These are phyloP conservation scores for Notechis scutatus DNA, from an alignment of 2,113 vertebrate species.

Conservation along the genomic window DNA sequence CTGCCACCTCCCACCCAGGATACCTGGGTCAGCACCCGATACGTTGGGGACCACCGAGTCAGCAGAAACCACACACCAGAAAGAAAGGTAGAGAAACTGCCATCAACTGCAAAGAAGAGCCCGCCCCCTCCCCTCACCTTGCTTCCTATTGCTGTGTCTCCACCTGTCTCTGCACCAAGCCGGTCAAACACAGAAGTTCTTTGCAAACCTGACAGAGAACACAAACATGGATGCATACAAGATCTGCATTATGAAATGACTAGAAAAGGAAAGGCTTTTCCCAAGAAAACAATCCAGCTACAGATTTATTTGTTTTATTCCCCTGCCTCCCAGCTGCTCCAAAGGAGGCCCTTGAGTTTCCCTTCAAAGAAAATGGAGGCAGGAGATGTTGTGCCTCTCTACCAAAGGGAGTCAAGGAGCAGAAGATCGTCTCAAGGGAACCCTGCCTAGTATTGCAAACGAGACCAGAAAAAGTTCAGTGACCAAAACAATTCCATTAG, in stretches of 20 bases:
- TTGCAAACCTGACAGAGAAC: constrained; percentile 64
- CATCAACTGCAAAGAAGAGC: not conserved
- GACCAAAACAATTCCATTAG: not conserved
- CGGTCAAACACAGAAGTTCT: constrained; percentile 89
- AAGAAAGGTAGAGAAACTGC: not conserved
- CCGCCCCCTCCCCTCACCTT: constrained; percentile 70
- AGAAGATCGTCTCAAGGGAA: not conserved
- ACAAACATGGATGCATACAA: not conserved
- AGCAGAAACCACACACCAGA: no score
- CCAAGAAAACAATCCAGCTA: not conserved
- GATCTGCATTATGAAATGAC: not conserved
- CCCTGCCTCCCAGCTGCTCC: not conserved
- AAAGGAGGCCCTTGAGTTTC: not conserved
- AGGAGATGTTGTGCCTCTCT: not conserved
- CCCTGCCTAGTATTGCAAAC: not conserved
- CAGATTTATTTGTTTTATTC: not conserved
- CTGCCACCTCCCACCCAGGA: not conserved
- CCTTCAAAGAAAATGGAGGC: not conserved
- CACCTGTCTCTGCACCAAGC: constrained; percentile 84
- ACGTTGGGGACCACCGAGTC: not conserved
- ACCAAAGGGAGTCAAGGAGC: not conserved
- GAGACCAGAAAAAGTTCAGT: not conserved
- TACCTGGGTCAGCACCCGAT: not conserved
- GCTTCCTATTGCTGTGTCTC: constrained; percentile 65
- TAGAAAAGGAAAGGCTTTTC: not conserved